Evolutionary conservation across 2,797 vertebrate genomes (phyloP).

Genomic region (Eutrigla gurnardus): DNA sequence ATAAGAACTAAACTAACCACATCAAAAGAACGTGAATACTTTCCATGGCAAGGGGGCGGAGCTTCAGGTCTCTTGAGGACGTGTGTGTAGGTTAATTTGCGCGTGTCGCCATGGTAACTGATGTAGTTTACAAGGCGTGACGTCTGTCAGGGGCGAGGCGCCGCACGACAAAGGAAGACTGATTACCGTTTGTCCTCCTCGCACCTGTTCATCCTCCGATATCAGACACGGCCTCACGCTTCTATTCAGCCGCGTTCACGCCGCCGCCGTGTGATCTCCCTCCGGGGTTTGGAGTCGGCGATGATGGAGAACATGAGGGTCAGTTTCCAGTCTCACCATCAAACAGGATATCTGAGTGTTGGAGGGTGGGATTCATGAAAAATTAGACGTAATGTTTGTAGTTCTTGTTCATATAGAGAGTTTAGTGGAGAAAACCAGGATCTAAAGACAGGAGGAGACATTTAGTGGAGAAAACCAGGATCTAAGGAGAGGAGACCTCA

Average conservation of each 20-base stretch:
- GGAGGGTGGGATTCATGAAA: not conserved
- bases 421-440: no score
- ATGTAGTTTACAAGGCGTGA: no score
- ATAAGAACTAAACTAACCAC: constrained; percentile 13
- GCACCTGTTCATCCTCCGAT: constrained; percentile 74
- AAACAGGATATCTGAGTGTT: constrained; percentile 28
- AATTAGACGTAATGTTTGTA: not conserved
- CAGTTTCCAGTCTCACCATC: constrained; percentile 37
- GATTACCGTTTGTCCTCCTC: constrained; percentile 66
- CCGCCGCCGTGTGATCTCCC: constrained; percentile 40
- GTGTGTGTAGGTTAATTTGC: constrained; percentile 33
- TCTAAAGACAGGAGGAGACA: no score
- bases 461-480: no score
- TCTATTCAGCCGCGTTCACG: constrained; percentile 28
- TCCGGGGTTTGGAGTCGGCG: constrained; percentile 63
- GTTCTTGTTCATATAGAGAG: not conserved
- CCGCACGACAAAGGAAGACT: constrained; percentile 68
- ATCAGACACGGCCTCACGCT: constrained; percentile 61
- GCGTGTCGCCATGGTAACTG: no score
- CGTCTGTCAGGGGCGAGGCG: constrained; percentile 53
- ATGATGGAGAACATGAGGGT: constrained; percentile 65
- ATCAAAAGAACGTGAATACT: constrained; percentile 41
- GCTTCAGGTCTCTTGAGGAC: constrained; percentile 64
- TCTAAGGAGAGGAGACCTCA: no score
- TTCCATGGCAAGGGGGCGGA: constrained; percentile 2